Conservation (phyloP, 2,113 vertebrate species). For the Bos indicus region DNA sequence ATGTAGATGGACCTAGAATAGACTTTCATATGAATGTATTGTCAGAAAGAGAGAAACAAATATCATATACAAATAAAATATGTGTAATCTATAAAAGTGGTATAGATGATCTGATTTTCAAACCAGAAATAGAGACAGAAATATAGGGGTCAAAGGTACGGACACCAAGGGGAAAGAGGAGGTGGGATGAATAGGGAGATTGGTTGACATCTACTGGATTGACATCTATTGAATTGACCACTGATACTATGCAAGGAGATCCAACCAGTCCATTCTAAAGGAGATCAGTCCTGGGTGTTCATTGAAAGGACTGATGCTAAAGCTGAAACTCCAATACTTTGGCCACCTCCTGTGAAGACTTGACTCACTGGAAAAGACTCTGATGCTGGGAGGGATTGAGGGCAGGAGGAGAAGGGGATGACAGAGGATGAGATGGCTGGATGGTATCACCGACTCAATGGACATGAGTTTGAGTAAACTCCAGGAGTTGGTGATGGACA, state of each 20-base stretch:
- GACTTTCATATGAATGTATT: background rate
- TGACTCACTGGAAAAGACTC: too few relatives aligned
- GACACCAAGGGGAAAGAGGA: background rate
- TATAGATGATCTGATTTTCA: background rate
- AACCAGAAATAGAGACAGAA: background rate
- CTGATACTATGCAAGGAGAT: background rate
- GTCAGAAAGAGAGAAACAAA: background rate
- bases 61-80: background rate
- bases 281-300: too few relatives aligned
- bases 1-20: background rate
- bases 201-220: background rate
- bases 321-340: too few relatives aligned
- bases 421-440: too few relatives aligned
- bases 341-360: too few relatives aligned
- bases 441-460: too few relatives aligned
- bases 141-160: background rate
- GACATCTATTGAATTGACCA: background rate
- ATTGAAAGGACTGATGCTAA: too few relatives aligned
- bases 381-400: too few relatives aligned
- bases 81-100: background rate
- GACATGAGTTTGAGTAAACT: too few relatives aligned
- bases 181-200: background rate
- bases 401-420: too few relatives aligned
- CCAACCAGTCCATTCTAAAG: too few relatives aligned
- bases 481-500: too few relatives aligned